Conservation (phyloP, 2,113 vertebrate genomes). For the Indicator indicator region DNA sequence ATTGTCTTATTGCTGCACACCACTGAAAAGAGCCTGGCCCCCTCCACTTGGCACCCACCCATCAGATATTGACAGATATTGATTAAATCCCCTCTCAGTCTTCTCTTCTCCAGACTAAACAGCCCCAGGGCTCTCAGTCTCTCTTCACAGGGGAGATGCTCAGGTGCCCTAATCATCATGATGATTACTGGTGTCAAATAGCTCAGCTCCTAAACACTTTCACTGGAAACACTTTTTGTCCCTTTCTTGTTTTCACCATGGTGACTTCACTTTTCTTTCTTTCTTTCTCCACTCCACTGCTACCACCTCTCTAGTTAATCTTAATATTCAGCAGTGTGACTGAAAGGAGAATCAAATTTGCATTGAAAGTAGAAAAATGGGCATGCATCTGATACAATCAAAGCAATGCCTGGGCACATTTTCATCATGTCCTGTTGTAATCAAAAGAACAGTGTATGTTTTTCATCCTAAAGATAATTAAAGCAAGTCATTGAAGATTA, state of each 20-base stretch:
- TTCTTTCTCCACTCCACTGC: not conserved
- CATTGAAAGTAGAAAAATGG: not conserved
- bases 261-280: not conserved
- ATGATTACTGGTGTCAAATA: not conserved
- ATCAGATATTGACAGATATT: too few species aligned
- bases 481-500: not conserved
- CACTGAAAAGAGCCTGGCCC: too few species aligned
- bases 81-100: too few species aligned
- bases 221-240: not conserved
- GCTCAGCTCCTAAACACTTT: not conserved
- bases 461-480: not conserved
- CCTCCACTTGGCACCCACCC: too few species aligned
- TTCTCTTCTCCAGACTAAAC: too few species aligned
- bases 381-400: not conserved
- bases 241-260: not conserved
- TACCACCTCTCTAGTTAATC: not conserved
- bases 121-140: too few species aligned
- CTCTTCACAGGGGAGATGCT: too few species aligned
- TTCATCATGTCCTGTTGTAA: not conserved
- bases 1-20: too few species aligned
- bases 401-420: not conserved
- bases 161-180: too few species aligned
- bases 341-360: not conserved
- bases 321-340: not conserved
- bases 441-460: accelerated